phyloP scores from a whole-genome alignment of 2,888 invertebrate genomes.

The Synanthedon formicaeformis region DNA sequence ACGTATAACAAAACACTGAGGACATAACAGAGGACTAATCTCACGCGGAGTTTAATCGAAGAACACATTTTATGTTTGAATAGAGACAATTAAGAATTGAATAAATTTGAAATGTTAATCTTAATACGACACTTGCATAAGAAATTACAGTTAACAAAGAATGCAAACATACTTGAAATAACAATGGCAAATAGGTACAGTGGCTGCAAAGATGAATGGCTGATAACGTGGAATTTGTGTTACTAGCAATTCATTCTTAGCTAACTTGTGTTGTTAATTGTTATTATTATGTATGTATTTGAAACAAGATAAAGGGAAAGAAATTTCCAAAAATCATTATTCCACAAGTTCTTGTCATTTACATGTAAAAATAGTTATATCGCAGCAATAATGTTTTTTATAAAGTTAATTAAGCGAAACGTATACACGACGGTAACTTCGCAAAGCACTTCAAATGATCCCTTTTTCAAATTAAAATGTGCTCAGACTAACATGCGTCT shows the following conservation, averaged over 20 bases:
- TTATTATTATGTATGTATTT: neutral
- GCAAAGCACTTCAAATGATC: conserved; percentile 19
- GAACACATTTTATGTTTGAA: too few relatives aligned
- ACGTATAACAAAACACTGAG: too few relatives aligned
- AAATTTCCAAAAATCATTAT: neutral
- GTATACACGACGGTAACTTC: conserved; percentile 5
- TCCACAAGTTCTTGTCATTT: too few relatives aligned
- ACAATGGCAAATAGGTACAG: neutral
- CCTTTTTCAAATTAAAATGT: conserved; percentile 16
- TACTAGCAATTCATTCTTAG: neutral
- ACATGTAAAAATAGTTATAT: neutral
- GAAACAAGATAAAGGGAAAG: neutral
- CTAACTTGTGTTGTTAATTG: neutral
- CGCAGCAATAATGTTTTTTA: neutral
- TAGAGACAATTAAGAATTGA: too few relatives aligned
- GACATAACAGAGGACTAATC: too few relatives aligned
- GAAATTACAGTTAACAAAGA: neutral
- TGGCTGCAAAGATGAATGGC: too few relatives aligned
- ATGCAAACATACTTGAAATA: neutral
- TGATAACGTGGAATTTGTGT: neutral
- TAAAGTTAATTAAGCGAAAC: neutral
- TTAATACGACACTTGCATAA: neutral
- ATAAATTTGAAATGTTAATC: too few relatives aligned
- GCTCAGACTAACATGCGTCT: conserved; percentile 10
- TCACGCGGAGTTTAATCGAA: too few relatives aligned